Evolutionary conservation across 2,797 vertebrate species (phyloP).

Genomic region (Amphiprion clarkii): DNA sequence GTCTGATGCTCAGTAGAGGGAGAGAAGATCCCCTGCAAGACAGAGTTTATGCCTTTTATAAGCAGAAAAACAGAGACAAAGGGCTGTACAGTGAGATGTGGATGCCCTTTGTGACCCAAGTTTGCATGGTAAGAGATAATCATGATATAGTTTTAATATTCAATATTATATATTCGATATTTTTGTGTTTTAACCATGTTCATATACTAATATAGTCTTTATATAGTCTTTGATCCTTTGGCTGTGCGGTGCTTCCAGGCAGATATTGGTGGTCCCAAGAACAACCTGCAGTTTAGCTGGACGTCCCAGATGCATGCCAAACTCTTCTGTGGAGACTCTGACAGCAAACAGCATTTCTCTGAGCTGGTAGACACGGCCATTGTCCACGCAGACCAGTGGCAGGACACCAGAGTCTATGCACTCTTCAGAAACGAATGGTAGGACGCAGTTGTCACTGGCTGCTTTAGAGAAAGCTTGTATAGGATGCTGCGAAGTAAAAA

Average conservation of each 20-base stretch:
- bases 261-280: conserved; percentile 79
- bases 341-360: conserved; percentile 56
- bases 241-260: conserved; percentile 56
- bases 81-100: conserved; percentile 51
- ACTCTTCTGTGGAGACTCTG: conserved; percentile 76
- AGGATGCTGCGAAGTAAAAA: not conserved
- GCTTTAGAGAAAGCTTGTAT: not conserved
- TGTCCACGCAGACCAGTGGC: conserved; percentile 53
- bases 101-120: conserved; percentile 76
- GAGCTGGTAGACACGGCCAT: conserved; percentile 76
- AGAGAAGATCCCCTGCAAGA: conserved; percentile 13
- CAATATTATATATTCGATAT: too few relatives aligned
- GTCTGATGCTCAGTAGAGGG: conserved; percentile 58
- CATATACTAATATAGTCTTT: not conserved
- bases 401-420: conserved; percentile 74
- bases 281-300: conserved; percentile 76
- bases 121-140: conserved; percentile 79
- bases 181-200: not conserved
- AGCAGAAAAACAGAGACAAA: conserved; percentile 59
- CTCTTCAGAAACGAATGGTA: conserved; percentile 86
- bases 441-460: not conserved
- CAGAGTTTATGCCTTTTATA: conserved; percentile 80
- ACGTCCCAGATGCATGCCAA: conserved; percentile 80
- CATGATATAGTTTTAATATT: too few relatives aligned
- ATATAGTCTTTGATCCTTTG: not conserved